Conservation (phyloP, 2,888 invertebrate genomes). For the Zele albiditarsus region DNA sequence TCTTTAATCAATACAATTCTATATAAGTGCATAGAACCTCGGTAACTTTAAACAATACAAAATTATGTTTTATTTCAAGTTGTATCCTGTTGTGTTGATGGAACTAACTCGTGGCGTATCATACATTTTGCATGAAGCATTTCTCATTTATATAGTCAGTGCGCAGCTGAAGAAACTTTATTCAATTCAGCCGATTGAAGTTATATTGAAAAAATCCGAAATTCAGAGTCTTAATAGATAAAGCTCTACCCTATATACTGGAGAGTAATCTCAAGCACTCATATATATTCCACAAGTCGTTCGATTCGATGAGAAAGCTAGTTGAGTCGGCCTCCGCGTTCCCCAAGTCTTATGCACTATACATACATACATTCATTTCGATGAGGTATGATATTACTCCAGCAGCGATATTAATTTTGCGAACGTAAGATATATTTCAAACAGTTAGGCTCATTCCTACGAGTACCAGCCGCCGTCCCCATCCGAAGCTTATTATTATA, state of each 20-base stretch:
- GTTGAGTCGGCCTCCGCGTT: conserved; percentile 14
- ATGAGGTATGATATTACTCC: conserved; percentile 67
- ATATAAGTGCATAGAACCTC: not conserved
- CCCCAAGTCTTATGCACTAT: conserved; percentile 31
- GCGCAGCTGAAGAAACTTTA: not conserved
- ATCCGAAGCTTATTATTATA: not conserved
- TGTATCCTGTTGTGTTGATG: not conserved
- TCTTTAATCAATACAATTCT: not conserved
- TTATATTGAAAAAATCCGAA: not conserved
- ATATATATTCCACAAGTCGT: conserved; percentile 27
- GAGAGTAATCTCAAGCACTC: conserved; percentile 33
- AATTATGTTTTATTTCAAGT: not conserved
- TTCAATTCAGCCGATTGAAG: not conserved
- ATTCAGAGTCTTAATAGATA: not conserved
- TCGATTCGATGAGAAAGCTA: conserved; percentile 11
- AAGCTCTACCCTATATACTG: conserved; percentile 15
- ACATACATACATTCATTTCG: conserved; percentile 38
- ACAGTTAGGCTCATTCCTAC: conserved; percentile 45
- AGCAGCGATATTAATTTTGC: conserved; percentile 70
- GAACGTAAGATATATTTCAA: conserved; percentile 68
- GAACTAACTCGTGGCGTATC: no score
- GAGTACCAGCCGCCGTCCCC: not conserved
- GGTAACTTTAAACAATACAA: not conserved
- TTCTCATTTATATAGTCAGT: conserved; percentile 4
- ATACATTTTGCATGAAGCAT: not conserved